These are phyloP conservation scores for Siniperca chuatsi DNA, from an alignment of 2,113 vertebrate species.

Conservation along the genomic window DNA sequence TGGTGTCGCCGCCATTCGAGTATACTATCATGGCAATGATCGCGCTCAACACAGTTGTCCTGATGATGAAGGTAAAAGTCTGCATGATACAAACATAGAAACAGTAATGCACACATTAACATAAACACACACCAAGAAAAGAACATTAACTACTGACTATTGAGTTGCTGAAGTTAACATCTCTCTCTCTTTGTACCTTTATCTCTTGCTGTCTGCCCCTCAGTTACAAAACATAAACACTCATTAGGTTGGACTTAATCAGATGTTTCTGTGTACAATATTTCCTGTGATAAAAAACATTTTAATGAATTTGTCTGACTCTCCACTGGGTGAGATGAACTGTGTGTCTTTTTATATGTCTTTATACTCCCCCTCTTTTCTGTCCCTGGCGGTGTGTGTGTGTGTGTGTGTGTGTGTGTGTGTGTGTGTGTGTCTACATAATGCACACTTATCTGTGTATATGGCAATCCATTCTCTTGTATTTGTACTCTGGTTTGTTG, in stretches of 20 bases:
- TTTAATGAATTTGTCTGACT: conserved; percentile 20
- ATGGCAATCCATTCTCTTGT: conserved; percentile 29
- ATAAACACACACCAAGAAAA: neutral
- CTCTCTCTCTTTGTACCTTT: neutral
- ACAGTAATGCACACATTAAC: neutral
- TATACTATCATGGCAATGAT: conserved; percentile 99
- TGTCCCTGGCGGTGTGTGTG: conserved; percentile 17
- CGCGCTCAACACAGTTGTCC: conserved; percentile 96
- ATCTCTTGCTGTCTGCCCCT: neutral
- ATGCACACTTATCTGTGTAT: conserved; percentile 30
- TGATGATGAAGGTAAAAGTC: conserved; percentile 96
- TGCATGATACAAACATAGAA: neutral
- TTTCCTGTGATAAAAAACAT: conserved; percentile 2
- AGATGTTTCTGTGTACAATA: neutral
- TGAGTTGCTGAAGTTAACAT: neutral
- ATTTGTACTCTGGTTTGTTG: conserved; percentile 29
- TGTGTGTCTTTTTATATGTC: conserved; percentile 38
- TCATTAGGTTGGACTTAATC: neutral
- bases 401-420: conserved; percentile 29
- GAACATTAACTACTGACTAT: neutral
- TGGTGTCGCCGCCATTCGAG: conserved; percentile 96
- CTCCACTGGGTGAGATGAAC: conserved; percentile 5
- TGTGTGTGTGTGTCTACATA: conserved; percentile 2
- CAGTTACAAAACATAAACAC: neutral
- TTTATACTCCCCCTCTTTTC: conserved; percentile 27